A percentile compares a stretch with the other conserved stretches of the same genome.
Conservation (phyloP, 2,113 vertebrate genomes). For the Actenoides lindsayi region DNA sequence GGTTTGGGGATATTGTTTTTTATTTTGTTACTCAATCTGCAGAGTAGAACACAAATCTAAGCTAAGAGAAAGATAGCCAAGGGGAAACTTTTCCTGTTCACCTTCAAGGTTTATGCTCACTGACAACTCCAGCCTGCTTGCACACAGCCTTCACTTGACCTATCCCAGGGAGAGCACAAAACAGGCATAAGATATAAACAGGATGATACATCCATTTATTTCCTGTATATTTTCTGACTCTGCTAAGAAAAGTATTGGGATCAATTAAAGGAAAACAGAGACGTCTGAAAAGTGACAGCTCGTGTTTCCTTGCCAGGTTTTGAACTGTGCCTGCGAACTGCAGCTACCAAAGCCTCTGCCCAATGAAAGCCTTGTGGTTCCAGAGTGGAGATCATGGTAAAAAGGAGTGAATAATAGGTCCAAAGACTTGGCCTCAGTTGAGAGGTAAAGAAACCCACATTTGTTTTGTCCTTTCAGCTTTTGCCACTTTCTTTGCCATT, state of each 20-base stretch:
- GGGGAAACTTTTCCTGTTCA: neutral
- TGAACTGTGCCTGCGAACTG: neutral
- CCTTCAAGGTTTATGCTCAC: neutral
- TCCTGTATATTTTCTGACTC: neutral
- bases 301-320: neutral
- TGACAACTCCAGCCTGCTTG: neutral
- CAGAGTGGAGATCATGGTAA: neutral
- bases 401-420: neutral
- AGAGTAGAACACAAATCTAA: neutral
- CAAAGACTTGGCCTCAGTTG: neutral
- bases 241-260: neutral
- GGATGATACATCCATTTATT: neutral
- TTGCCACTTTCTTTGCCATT: neutral
- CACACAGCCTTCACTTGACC: neutral
- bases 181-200: neutral
- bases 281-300: neutral
- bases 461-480: neutral
- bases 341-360: neutral
- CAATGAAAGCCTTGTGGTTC: neutral
- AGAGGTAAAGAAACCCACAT: neutral
- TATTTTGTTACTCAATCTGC: neutral
- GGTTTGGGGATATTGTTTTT: neutral
- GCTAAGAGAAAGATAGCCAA: neutral
- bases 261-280: neutral
- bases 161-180: neutral